These are phyloP conservation scores for Campaea margaritaria DNA, from an alignment of 2,888 invertebrate species.

Conservation along the genomic window DNA sequence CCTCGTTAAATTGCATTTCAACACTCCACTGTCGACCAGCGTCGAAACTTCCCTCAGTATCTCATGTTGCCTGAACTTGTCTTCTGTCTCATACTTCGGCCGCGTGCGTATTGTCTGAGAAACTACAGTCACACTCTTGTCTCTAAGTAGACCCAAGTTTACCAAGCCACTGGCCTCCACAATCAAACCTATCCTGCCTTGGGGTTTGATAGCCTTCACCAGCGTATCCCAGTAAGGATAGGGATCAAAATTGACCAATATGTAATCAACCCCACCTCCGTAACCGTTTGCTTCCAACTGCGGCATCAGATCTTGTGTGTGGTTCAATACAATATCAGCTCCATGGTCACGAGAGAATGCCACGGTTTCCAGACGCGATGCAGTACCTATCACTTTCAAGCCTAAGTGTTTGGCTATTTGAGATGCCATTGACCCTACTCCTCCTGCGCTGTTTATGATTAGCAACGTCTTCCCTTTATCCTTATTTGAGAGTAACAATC, in stretches of 20 bases:
- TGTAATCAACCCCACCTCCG: constrained; percentile 68
- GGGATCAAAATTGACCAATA: constrained; percentile 75
- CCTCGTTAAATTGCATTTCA: constrained; percentile 68
- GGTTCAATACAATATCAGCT: constrained; percentile 69
- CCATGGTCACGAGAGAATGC: constrained; percentile 64
- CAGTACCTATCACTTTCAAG: constrained; percentile 74
- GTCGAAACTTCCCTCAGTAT: constrained; percentile 64
- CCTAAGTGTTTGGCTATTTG: constrained; percentile 71
- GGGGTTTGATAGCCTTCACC: constrained; percentile 69
- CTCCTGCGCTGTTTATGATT: constrained; percentile 76
- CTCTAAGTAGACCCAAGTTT: constrained; percentile 65
- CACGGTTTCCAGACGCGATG: constrained; percentile 66
- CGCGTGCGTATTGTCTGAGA: constrained; percentile 73
- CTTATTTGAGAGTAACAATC: constrained; percentile 64
- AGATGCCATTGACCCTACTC: constrained; percentile 74
- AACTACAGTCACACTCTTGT: constrained; percentile 72
- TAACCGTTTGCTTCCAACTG: constrained; percentile 66
- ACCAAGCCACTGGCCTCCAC: constrained; percentile 72
- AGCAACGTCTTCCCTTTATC: constrained; percentile 70
- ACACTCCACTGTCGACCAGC: constrained; percentile 63
- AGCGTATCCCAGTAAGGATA: constrained; percentile 74
- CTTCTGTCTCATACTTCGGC: constrained; percentile 71
- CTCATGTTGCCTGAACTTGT: constrained; percentile 65
- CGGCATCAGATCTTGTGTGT: constrained; percentile 62
- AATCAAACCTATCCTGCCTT: constrained; percentile 73